These are phyloP conservation scores for Heterotilapia buettikoferi DNA, from an alignment of 2,113 vertebrate species.

Conservation along the genomic window DNA sequence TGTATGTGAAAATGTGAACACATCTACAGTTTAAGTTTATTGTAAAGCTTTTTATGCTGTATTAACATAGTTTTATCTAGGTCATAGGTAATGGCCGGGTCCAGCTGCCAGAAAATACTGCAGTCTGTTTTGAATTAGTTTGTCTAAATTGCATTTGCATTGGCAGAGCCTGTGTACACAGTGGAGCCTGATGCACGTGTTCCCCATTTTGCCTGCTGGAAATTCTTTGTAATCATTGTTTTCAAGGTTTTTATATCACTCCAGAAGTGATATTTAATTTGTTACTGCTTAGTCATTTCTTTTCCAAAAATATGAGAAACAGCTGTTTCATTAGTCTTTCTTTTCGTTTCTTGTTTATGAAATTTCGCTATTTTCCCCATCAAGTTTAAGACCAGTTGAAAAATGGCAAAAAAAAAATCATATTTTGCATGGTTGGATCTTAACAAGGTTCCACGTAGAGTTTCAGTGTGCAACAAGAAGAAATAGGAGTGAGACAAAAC, in stretches of 20 bases:
- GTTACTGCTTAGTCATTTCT: background rate
- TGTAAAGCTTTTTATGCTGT: background rate
- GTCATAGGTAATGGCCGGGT: background rate
- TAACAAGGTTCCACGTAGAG: background rate
- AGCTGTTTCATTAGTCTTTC: background rate
- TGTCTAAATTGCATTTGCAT: background rate
- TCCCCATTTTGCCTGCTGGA: background rate
- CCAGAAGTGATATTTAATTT: background rate
- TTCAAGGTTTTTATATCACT: background rate
- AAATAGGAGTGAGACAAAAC: background rate
- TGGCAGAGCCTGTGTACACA: background rate
- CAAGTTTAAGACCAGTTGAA: background rate
- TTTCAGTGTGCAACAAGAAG: background rate
- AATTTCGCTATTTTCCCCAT: background rate
- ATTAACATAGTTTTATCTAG: background rate
- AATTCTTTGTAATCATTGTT: background rate
- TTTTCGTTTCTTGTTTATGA: background rate
- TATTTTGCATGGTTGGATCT: background rate
- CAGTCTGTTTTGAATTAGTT: constrained; percentile 4
- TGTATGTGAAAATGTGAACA: background rate
- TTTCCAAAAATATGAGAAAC: background rate
- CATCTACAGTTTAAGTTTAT: background rate
- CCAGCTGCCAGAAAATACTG: background rate
- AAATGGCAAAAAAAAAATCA: background rate
- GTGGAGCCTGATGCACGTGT: background rate